Evolutionary conservation across 2,888 invertebrate genomes (phyloP).

Genomic region (Amiota minor): DNA sequence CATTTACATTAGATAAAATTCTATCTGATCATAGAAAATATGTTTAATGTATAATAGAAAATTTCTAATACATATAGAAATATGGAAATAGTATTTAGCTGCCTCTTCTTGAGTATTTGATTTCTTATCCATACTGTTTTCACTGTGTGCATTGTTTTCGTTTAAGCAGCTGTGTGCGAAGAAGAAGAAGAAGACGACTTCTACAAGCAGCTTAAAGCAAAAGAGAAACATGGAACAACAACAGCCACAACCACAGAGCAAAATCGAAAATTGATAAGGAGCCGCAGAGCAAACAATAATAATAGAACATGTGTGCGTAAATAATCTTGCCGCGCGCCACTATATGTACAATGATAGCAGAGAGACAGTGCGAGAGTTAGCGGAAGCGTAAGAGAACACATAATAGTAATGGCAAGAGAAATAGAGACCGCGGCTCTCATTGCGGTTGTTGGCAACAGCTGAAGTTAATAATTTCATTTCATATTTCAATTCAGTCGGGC

Average conservation of each 20-base stretch:
- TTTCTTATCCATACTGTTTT: no score
- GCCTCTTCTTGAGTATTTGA: no score
- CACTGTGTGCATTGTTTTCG: constrained; percentile 7
- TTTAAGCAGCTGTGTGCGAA: not conserved
- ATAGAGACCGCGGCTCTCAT: no score
- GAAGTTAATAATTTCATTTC: not conserved
- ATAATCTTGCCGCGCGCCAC: not conserved
- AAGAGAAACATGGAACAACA: not conserved
- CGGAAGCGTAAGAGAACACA: not conserved
- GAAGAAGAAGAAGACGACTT: not conserved
- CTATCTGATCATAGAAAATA: no score
- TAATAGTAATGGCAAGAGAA: not conserved
- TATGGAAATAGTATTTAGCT: no score
- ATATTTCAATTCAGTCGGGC: constrained; percentile 18
- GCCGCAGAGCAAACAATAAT: constrained; percentile 3
- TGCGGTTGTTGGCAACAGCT: not conserved
- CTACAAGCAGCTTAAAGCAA: not conserved
- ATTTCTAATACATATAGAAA: no score
- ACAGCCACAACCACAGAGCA: not conserved
- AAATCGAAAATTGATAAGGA: constrained; percentile 3
- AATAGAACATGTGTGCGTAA: constrained; percentile 10
- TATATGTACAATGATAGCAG: no score
- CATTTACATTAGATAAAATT: no score
- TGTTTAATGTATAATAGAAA: no score
- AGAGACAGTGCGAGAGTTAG: not conserved